These are phyloP conservation scores for Lytechinus variegatus DNA, from an alignment of 35 echinoderm and acorn worm species.

Conservation along the genomic window DNA sequence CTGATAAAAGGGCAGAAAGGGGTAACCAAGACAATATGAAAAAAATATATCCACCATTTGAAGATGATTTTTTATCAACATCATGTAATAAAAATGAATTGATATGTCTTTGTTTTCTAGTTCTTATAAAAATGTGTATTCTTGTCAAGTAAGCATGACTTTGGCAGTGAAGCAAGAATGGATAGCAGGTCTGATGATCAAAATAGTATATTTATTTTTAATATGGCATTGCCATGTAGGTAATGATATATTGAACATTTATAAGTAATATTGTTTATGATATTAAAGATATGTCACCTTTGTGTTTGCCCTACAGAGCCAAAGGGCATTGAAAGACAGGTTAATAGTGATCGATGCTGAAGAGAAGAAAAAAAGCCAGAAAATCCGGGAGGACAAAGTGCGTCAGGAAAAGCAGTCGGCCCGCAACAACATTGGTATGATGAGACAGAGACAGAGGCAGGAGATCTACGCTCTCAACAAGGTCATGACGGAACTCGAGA, in stretches of 20 bases:
- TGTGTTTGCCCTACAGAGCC: slow-evolving; percentile 75
- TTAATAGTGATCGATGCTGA: slow-evolving; percentile 70
- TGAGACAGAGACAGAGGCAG: slow-evolving; percentile 75
- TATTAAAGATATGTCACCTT: background rate
- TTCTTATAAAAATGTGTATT: no score
- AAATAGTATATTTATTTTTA: no score
- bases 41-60: no score
- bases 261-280: background rate
- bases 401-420: slow-evolving; percentile 65
- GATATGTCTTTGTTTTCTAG: no score
- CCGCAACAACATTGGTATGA: slow-evolving; percentile 40
- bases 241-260: background rate
- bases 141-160: no score
- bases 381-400: slow-evolving; percentile 63
- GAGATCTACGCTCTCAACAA: slow-evolving; percentile 99
- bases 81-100: no score
- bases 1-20: no score
- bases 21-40: no score
- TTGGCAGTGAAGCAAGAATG: no score
- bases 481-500: slow-evolving; percentile 93
- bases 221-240: no score
- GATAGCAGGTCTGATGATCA: no score
- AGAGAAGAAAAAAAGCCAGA: slow-evolving; percentile 67
- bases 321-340: slow-evolving; percentile 76
- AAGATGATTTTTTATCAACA: no score